These are phyloP conservation scores for Pelobates cultripes DNA, from an alignment of 2,797 vertebrate species.

Conservation along the genomic window DNA sequence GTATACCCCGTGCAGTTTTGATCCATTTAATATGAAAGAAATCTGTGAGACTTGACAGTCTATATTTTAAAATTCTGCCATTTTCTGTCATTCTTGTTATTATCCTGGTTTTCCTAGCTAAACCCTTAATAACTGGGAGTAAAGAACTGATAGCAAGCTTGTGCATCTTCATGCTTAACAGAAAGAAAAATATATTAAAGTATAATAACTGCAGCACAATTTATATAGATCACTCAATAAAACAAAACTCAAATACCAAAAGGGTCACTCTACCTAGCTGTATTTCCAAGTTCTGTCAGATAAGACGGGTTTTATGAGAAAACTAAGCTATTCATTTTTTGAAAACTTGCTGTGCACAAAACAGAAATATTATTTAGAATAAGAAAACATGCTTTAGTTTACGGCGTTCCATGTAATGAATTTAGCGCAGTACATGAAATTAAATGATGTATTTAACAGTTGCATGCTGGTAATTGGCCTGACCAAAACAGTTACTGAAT, in stretches of 20 bases:
- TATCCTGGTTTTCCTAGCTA: neutral
- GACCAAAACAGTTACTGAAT: neutral
- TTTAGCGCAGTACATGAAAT: neutral
- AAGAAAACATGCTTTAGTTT: neutral
- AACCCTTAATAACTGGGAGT: neutral
- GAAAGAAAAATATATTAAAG: neutral
- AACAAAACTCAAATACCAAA: neutral
- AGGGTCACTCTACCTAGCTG: neutral
- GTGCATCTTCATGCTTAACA: neutral
- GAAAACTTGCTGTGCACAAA: neutral
- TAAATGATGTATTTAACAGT: neutral
- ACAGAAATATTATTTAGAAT: neutral
- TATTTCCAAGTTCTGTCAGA: constrained; percentile 1
- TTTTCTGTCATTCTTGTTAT: neutral
- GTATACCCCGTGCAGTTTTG: too few species aligned
- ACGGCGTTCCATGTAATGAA: neutral
- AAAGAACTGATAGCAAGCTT: neutral
- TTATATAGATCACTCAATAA: neutral
- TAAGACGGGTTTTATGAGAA: neutral
- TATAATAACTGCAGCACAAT: neutral
- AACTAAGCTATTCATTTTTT: neutral
- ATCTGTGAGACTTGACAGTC: too few species aligned
- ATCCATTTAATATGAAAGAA: too few species aligned
- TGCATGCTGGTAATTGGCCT: neutral
- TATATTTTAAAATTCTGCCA: neutral